Conservation (phyloP, 37 sponge, comb jelly and placozoan species). For the Eunapius fragilis region DNA sequence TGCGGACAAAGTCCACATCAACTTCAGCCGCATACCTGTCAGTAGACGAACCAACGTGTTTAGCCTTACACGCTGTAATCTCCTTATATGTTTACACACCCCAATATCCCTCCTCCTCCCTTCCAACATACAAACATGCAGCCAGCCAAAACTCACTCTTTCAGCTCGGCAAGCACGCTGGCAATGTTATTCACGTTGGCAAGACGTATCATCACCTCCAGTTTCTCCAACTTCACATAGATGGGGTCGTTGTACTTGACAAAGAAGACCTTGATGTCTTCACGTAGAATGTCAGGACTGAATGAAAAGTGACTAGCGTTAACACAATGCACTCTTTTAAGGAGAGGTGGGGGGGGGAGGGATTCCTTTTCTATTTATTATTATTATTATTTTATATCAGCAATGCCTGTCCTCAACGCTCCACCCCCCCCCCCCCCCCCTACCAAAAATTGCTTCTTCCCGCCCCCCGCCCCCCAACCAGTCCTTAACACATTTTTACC, state of each 20-base stretch:
- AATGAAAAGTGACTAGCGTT: not conserved
- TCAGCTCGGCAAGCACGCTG: slow-evolving; percentile 94
- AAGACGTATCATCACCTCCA: slow-evolving; percentile 99
- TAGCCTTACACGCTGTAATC: not conserved
- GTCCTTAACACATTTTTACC: too few species aligned
- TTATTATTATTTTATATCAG: too few species aligned
- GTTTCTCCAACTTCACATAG: slow-evolving; percentile 98
- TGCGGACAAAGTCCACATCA: slow-evolving; percentile 99
- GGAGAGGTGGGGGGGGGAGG: too few species aligned
- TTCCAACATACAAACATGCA: not conserved
- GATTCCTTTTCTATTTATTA: too few species aligned
- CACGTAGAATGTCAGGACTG: slow-evolving; percentile 89
- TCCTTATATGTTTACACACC: not conserved
- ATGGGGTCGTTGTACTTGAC: slow-evolving; percentile 99
- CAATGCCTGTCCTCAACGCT: too few species aligned
- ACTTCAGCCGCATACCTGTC: slow-evolving; percentile 95
- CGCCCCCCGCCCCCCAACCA: too few species aligned
- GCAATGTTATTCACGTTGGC: slow-evolving; percentile 85
- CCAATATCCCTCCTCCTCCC: not conserved
- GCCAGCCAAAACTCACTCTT: slow-evolving; percentile 77
- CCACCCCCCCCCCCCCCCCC: too few species aligned
- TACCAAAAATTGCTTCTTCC: too few species aligned
- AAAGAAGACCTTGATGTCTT: slow-evolving; percentile 99
- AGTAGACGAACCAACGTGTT: not conserved
- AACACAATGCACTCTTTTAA: not conserved